Base-by-base conservation (phyloP, 2,888 invertebrate species). In the Cinara cedri region DNA sequence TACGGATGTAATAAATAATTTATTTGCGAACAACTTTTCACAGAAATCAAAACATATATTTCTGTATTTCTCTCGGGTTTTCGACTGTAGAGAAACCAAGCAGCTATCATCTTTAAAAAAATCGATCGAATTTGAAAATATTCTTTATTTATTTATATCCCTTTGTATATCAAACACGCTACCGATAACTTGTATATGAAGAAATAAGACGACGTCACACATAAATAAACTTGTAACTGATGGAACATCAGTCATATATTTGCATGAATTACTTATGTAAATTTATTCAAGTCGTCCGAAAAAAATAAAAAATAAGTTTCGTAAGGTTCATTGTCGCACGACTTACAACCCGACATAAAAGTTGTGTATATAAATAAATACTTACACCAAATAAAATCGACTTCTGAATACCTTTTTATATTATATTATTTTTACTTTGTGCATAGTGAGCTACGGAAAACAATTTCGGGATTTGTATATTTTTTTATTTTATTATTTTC, bases 271-370 rank as follows among this genome's bases (percentile, higher is more conserved):
- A n/a, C n/a, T 13, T 26, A 68, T 49, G 49, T 68, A 68, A 68
- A 68, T 68, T 11, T 68, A 51, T 68, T 51, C 68, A 26, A 51
- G 26, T 51, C 26, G 6, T 68, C 26, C 26, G n/a, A 68, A 68
- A 26, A 51, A 68, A 11, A 68, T n/a, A 26, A n/a, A n/a, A n/a
- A n/a, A n/a, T n/a, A n/a, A n/a, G n/a, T n/a, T n/a, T 6, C 34
- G 1, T 24, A 57, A 26, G 57, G 24, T 57, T 57, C 24, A 57
- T 26, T 26, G 13, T 10, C 14, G 24, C 14, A 14, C 26, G 14
- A 57, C 24, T 57, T 26, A 57, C 14, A 6, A 57, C 57, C 57
- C 57, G 14, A 26, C 24, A 26, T 57, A 24, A 57, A 24, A 4
- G 57, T 9, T 57, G 14, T 14, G 1, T 14, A 51, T 51, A n/a